These are phyloP conservation scores for Poeciliopsis retropinna DNA, from an alignment of 2,113 vertebrate species.

Conservation along the genomic window DNA sequence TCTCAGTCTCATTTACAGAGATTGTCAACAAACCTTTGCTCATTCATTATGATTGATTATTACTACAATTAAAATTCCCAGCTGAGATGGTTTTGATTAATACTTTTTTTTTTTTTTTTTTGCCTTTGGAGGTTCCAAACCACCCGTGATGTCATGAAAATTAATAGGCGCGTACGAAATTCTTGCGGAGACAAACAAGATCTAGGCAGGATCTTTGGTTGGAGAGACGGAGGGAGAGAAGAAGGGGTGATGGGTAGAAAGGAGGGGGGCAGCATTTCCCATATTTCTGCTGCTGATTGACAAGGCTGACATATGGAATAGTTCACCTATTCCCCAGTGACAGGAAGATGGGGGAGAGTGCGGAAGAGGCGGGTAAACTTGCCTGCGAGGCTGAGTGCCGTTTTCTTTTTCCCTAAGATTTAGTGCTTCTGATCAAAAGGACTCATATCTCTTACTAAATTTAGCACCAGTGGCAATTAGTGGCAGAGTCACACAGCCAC, in stretches of 20 bases:
- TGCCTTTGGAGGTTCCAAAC: conserved; percentile 80
- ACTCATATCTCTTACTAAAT: conserved; percentile 96
- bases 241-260: neutral
- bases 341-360: conserved; percentile 92
- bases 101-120: conserved; percentile 55
- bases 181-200: conserved; percentile 87
- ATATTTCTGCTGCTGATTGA: conserved; percentile 96
- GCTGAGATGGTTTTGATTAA: conserved; percentile 70
- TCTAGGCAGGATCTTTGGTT: conserved; percentile 58
- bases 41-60: conserved; percentile 75
- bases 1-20: neutral
- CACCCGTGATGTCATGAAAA: conserved; percentile 87
- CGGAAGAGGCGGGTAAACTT: conserved; percentile 87
- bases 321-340: conserved; percentile 99
- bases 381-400: conserved; percentile 92
- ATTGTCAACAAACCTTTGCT: conserved; percentile 19
- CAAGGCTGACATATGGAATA: conserved; percentile 99
- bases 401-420: conserved; percentile 74
- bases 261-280: conserved; percentile 81
- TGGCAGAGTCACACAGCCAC: conserved; percentile 90
- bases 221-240: conserved; percentile 25
- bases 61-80: conserved; percentile 68
- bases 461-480: conserved; percentile 98
- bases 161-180: conserved; percentile 79
- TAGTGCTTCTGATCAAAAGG: conserved; percentile 94